Evolutionary conservation across 2,113 vertebrate species (phyloP).

Genomic region (Xiphophorus couchianus): DNA sequence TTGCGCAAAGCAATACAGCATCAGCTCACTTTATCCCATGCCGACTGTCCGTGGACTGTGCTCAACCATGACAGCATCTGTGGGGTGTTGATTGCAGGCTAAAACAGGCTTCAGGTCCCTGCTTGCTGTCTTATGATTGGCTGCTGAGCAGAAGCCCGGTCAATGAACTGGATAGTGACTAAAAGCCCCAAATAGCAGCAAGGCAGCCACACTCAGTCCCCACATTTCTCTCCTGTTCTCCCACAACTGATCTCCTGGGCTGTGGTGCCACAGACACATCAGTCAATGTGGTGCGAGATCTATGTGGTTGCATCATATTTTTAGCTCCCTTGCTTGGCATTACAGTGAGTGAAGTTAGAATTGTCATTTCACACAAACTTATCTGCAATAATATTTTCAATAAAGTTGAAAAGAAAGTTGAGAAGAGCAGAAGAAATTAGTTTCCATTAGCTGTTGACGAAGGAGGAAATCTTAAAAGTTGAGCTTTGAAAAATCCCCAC

Average conservation of each 20-base stretch:
- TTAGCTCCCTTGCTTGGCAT: not conserved
- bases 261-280: not conserved
- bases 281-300: not conserved
- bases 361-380: not conserved
- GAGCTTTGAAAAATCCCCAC: slow-evolving; percentile 53
- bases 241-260: slow-evolving; percentile 13
- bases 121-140: slow-evolving; percentile 51
- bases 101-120: slow-evolving; percentile 68
- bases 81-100: slow-evolving; percentile 80
- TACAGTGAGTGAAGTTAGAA: not conserved
- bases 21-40: slow-evolving; percentile 25
- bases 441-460: not conserved
- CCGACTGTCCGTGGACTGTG: slow-evolving; percentile 45
- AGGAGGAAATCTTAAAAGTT: slow-evolving; percentile 12
- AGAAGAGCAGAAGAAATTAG: not conserved
- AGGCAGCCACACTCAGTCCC: slow-evolving; percentile 54
- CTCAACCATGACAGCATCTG: slow-evolving; percentile 66
- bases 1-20: slow-evolving; percentile 25
- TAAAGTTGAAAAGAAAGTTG: not conserved
- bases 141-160: slow-evolving; percentile 66
- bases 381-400: not conserved
- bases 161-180: slow-evolving; percentile 73
- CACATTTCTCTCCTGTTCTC: slow-evolving; percentile 23
- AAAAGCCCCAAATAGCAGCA: slow-evolving; percentile 70
- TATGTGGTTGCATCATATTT: not conserved